Base-by-base conservation (phyloP, 2,113 vertebrate species). In the Epinephelus lanceolatus region DNA sequence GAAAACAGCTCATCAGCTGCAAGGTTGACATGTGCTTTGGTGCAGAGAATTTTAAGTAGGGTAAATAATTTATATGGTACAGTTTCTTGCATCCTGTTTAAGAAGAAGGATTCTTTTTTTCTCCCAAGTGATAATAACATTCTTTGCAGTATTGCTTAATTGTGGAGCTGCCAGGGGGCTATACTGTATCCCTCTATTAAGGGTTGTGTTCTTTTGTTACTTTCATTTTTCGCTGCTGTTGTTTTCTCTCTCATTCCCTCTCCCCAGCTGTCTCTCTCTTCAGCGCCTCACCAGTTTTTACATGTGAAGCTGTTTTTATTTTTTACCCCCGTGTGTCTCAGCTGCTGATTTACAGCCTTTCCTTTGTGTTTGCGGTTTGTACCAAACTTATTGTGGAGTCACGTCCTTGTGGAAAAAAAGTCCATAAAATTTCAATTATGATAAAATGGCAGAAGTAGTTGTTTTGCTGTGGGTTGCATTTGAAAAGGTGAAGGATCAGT, bases 171-270 rank as follows among this genome's bases (percentile, higher is more conserved):
- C 74, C 80, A 73, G 63, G 78, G 42, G 70, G 78, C 56, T 69
- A 9, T 66, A 52, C 62, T 88, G 69, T 81, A 71, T 86, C 89
- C 91, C 91, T 94, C 85, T 89, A 88, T 93, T 91, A 93, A 91
- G 84, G 87, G 70, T 71, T 89, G 65, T 67, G 71, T 45, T 76
- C 67, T 80, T 66, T 67, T 86, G 66, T 85, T 73, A 30, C 74
- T 82, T 81, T 78, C 23, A 71, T 80, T 81, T 74, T 27, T 73
- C 21, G 77, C 7, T 17, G 52, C 52, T 67, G 25, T 77, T 77
- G n/a, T 65, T 83, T 81, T 42, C 11, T 49, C 66, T 61, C 49
- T 60, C 62, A 21, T 61, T 69, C 55, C 17, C 51, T 81, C 78
- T 73, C 25, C 47, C 57, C 71, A 65, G 84, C 84, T 83, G 57